Percentiles rank a stretch among this genome's conserved stretches.
Evolutionary conservation across 2,113 vertebrate species (phyloP).

Genomic region (Macrotis lagotis): DNA sequence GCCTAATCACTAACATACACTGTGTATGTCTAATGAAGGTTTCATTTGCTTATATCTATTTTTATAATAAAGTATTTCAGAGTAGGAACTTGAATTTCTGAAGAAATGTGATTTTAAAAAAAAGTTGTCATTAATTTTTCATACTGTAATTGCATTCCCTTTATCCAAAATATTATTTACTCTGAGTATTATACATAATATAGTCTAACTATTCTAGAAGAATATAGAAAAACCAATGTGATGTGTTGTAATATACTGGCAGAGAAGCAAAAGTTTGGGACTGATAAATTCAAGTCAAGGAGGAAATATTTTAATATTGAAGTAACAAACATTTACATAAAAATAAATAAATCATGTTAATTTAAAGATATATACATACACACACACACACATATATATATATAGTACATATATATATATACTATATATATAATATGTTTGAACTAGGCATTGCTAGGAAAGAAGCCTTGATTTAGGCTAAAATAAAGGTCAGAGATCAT

Average conservation of each 20-base stretch:
- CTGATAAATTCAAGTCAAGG: neutral
- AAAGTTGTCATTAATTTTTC: neutral
- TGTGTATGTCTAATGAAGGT: conserved; percentile 31
- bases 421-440: no score
- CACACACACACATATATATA: no score
- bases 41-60: conserved; percentile 45
- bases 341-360: conserved; percentile 17
- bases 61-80: conserved; percentile 37
- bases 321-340: neutral
- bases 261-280: neutral
- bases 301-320: neutral
- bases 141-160: neutral
- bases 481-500: conserved; percentile 22
- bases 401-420: no score
- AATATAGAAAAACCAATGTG: neutral
- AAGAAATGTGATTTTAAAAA: neutral
- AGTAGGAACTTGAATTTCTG: neutral
- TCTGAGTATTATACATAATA: neutral
- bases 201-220: neutral
- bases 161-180: neutral
- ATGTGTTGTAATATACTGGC: neutral
- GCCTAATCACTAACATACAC: neutral
- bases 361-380: no score
- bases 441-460: neutral
- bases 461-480: conserved; percentile 32